A percentile compares a stretch with the other conserved stretches of the same genome.
These are phyloP conservation scores for Molanna angustata DNA, from an alignment of 2,888 invertebrate genomes.

Conservation along the genomic window DNA sequence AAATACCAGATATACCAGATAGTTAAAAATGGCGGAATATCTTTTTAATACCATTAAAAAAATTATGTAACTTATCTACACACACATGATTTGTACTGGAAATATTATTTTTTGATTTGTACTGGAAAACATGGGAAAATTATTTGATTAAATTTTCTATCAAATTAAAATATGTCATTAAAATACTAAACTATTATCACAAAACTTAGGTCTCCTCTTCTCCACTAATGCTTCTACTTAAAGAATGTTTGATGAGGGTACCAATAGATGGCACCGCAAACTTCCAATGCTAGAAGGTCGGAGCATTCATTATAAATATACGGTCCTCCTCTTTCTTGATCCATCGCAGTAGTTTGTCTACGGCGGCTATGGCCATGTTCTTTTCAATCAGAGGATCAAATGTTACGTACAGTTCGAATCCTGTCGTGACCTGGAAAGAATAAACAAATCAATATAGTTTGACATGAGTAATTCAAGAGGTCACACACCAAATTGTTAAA, in stretches of 20 bases:
- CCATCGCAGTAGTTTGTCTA: constrained; percentile 88
- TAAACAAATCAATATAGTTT: background rate
- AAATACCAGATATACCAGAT: no score
- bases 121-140: no score
- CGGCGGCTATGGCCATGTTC: constrained; percentile 77
- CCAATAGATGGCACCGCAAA: constrained; percentile 39
- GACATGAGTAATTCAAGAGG: no score
- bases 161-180: no score
- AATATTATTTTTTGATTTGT: no score
- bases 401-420: constrained; percentile 90
- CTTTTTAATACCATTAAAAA: no score
- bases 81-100: no score
- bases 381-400: constrained; percentile 91
- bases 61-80: no score
- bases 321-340: constrained; percentile 90
- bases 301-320: constrained; percentile 84
- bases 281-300: constrained; percentile 63
- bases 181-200: no score
- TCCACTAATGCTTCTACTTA: constrained; percentile 35
- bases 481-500: no score
- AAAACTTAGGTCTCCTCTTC: constrained; percentile 33
- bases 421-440: constrained; percentile 69
- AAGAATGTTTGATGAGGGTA: constrained; percentile 39
- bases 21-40: no score
- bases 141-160: no score